Conservation (phyloP, 2,888 invertebrate species). For the Schizotus pectinicornis region DNA sequence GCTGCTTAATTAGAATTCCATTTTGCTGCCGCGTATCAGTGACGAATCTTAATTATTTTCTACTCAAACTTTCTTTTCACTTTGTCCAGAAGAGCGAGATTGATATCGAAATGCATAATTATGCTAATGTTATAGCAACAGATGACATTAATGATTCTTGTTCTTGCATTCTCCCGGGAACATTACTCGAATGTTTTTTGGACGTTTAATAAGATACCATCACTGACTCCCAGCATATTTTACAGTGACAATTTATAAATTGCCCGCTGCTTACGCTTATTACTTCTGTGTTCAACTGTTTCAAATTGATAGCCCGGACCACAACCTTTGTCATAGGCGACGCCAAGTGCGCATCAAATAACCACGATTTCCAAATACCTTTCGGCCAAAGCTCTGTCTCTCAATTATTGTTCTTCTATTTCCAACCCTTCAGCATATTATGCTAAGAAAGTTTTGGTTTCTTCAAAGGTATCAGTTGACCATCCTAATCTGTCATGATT, state of each 20-base stretch:
- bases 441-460: no score
- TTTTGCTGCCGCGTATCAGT: constrained; percentile 43
- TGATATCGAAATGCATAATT: constrained; percentile 49
- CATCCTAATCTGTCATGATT: no score
- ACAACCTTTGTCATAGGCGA: no score
- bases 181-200: constrained; percentile 39
- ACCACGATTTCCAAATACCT: no score
- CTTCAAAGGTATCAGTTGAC: no score
- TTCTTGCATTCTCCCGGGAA: constrained; percentile 35
- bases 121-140: constrained; percentile 49
- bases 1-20: constrained; percentile 51
- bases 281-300: no score
- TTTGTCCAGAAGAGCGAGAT: constrained; percentile 34
- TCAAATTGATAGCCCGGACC: no score
- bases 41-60: constrained; percentile 48
- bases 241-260: constrained; percentile 41
- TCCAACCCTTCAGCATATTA: no score
- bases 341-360: no score
- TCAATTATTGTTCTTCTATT: no score
- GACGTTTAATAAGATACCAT: constrained; percentile 36
- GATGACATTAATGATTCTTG: constrained; percentile 49
- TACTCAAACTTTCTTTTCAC: constrained; percentile 22
- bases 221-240: constrained; percentile 37
- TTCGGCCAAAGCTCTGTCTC: no score
- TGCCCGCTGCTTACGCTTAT: constrained; percentile 33